These are phyloP conservation scores for Drosophila neutralis DNA, from an alignment of 2,888 invertebrate genomes.

Conservation along the genomic window DNA sequence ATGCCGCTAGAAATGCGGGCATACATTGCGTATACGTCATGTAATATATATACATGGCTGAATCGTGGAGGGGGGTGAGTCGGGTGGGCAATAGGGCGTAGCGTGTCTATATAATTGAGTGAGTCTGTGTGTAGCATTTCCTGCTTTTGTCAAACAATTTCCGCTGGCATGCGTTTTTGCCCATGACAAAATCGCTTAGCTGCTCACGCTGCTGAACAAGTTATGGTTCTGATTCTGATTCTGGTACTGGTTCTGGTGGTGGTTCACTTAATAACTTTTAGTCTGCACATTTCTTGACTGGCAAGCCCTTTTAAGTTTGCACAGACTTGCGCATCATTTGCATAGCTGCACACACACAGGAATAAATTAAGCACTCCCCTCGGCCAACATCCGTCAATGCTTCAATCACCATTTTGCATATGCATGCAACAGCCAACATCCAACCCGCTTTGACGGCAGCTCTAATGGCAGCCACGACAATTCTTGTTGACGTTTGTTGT, in stretches of 20 bases:
- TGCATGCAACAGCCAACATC: background rate
- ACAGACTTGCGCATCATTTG: slow-evolving; percentile 47
- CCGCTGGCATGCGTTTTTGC: slow-evolving; percentile 55
- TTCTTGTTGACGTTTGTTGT: slow-evolving; percentile 56
- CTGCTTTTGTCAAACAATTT: slow-evolving; percentile 76
- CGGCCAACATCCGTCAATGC: background rate
- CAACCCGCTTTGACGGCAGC: slow-evolving; percentile 37
- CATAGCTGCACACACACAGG: slow-evolving; percentile 34
- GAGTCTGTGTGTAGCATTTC: slow-evolving; percentile 59
- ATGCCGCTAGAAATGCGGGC: slow-evolving; percentile 64
- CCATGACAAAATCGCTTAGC: slow-evolving; percentile 29
- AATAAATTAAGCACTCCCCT: background rate
- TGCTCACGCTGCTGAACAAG: slow-evolving; percentile 4
- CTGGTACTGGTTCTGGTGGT: slow-evolving; percentile 9
- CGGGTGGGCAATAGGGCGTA: background rate
- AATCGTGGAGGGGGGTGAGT: background rate
- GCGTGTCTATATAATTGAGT: slow-evolving; percentile 47
- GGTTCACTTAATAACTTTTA: slow-evolving; percentile 1
- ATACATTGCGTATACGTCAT: slow-evolving; percentile 68
- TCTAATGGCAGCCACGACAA: slow-evolving; percentile 44
- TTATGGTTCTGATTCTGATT: background rate
- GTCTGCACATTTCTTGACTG: slow-evolving; percentile 25
- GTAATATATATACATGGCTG: background rate
- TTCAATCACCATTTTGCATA: background rate
- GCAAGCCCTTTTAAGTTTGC: slow-evolving; percentile 48